Base-by-base conservation (phyloP, 2,797 vertebrate genomes). In the Syndactyla subalaris region DNA sequence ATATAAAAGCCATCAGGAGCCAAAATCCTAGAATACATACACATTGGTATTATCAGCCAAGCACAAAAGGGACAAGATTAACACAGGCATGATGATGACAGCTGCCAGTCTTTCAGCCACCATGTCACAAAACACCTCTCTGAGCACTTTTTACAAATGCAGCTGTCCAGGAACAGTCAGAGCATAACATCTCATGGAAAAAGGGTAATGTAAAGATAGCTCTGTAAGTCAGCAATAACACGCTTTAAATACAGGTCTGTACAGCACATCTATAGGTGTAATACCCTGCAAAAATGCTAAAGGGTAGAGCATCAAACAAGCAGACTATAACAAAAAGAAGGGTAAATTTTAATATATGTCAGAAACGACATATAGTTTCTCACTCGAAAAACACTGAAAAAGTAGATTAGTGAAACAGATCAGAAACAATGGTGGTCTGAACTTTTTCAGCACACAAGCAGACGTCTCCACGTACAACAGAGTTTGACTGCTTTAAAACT, bases 51-150 rank as follows among this genome's bases (percentile, higher is more conserved):
- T 68, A 77, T 30, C 75, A 75, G 75, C 61, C 91, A 94, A 81
- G 51, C 0, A 0, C 46, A 72, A 49, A 29, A 81, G 12, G 30
- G 34, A 57, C 61, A 76, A 66, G 51, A 88, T 59, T 62, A 86
- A 80, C n/a, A 34, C 0, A 54, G 52, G 49, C 30, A 51, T 21
- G 49, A 63, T 39, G 52, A 83, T 52, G 73, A 89, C n/a, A 91
- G 58, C 48, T 91, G 79, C 51, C 85, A 93, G 58, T 54, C 78
- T 81, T 88, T 83, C 71, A 94, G 76, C 45, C 81, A 88, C 39
- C 29, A 7, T 15, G 22, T 51, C 84, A 91, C 54, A 57, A 30
- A 95, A 79, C 39, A 72, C 30, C 58, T 57, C 41, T 80, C 81
- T 30, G 48, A 89, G 68, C 68, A 43, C 41, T 52, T 76, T 29